A percentile compares a stretch with the other conserved stretches of the same genome.
phyloP scores from a whole-genome alignment of 2,113 vertebrate species.

The Indri indri region DNA sequence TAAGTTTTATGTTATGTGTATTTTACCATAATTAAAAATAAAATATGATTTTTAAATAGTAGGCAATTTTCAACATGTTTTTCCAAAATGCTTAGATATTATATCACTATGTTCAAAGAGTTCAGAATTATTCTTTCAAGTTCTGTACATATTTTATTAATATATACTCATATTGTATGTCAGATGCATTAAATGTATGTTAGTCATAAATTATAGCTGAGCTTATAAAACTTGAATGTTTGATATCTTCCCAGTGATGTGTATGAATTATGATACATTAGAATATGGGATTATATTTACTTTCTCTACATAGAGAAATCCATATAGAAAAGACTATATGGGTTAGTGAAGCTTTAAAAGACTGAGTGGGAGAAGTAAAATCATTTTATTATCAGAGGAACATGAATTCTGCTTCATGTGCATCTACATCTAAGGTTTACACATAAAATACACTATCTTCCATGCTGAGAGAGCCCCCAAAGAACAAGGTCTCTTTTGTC shows the following conservation, averaged over 20 bases:
- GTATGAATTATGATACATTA: background rate
- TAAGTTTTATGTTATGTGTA: background rate
- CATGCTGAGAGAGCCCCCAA: background rate
- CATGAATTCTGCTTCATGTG: background rate
- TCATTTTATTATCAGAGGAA: background rate
- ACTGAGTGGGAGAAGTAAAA: background rate
- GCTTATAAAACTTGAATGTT: background rate
- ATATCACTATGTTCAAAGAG: background rate
- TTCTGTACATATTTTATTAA: background rate
- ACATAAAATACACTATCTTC: background rate
- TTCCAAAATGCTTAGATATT: background rate
- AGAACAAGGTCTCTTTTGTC: background rate
- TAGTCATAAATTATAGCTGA: background rate
- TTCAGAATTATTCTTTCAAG: slow-evolving; percentile 25
- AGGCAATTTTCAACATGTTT: background rate
- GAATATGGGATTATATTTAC: background rate
- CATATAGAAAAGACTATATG: background rate
- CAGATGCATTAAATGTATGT: background rate
- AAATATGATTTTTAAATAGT: background rate
- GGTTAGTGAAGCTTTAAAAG: slow-evolving; percentile 8
- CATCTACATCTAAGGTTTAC: background rate
- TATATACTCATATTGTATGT: background rate
- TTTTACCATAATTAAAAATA: background rate
- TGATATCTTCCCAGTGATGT: background rate
- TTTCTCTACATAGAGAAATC: background rate